Evolutionary conservation across 2,888 invertebrate genomes (phyloP), one percentile per base, ranked within the genome.

Genomic region (Metacarcinus magister): DNA sequence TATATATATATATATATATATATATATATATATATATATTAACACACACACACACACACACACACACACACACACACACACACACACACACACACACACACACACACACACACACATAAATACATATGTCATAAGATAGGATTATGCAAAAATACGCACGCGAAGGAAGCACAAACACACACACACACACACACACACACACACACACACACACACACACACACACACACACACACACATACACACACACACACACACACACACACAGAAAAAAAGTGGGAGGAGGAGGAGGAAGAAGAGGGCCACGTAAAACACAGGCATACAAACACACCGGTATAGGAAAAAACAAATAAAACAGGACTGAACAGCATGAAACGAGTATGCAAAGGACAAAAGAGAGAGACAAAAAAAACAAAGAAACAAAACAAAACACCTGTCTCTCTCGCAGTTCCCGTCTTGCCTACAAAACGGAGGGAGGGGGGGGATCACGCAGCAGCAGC

Each of bases 151-250:
- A 67, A 67, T 67, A 67, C 67, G 67, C 67, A 67, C 67, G 67
- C 67, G 7, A n/a, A n/a, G 67, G 23, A 67, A 1, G 19, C 67
- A n/a, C 67, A n/a, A 19, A n/a, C 67, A 67, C 67, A 67, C 67
- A 67, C 67, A 67, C 67, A 67, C 67, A 67, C 67, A 67, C 67
- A 67, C 67, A 67, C 67, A 67, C 67, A 67, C 67, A 67, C 67
- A 67, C 67, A 67, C 67, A 67, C 67, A 67, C 67, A 67, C 67
- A 67, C 67, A 67, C 60, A 60, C 60, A 60, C 60, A 60, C 60
- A 60, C 60, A 60, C 60, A 60, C 60, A 60, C 60, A 60, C 60
- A 60, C 60, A 60, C 60, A 60, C 60, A 60, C 60, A 60, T 19
- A 60, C 60, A 60, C 60, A 60, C 60, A 60, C 60, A 60, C 60